These are phyloP conservation scores for Danio jaintianensis DNA, from an alignment of 2,797 vertebrate species.

Conservation along the genomic window DNA sequence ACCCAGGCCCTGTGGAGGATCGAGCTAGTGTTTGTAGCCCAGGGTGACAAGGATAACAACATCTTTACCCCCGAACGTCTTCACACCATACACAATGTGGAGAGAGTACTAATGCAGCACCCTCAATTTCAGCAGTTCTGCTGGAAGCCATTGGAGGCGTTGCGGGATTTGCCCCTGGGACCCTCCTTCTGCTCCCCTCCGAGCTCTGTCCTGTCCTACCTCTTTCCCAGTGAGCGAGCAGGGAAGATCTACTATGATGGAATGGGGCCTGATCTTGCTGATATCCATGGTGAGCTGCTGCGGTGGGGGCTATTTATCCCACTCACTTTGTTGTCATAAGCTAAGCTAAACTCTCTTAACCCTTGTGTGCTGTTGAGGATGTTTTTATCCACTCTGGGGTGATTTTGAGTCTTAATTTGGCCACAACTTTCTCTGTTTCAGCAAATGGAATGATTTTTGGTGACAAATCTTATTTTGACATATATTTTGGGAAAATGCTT, in stretches of 20 bases:
- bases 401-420: too few relatives aligned
- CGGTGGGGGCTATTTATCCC: background rate
- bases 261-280: slow-evolving; percentile 95
- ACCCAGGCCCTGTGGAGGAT: slow-evolving; percentile 94
- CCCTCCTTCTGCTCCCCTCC: slow-evolving; percentile 96
- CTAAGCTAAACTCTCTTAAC: too few relatives aligned
- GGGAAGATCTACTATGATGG: slow-evolving; percentile 97
- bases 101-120: slow-evolving; percentile 93
- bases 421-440: too few relatives aligned
- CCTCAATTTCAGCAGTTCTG: slow-evolving; percentile 94
- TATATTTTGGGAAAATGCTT: too few relatives aligned
- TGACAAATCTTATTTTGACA: too few relatives aligned
- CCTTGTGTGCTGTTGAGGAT: too few relatives aligned
- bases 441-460: too few relatives aligned
- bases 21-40: slow-evolving; percentile 94
- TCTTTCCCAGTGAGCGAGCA: slow-evolving; percentile 93
- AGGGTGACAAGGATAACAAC: slow-evolving; percentile 87
- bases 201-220: slow-evolving; percentile 95
- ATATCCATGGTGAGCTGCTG: slow-evolving; percentile 87
- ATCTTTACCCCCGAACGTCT: slow-evolving; percentile 95
- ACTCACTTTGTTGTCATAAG: too few relatives aligned
- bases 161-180: slow-evolving; percentile 92
- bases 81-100: slow-evolving; percentile 90
- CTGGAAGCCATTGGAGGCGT: slow-evolving; percentile 93
- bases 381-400: too few relatives aligned